Evolutionary conservation across 2,888 invertebrate genomes (phyloP), one percentile per base, ranked within the genome.

Genomic region (Trachelus stipa): DNA sequence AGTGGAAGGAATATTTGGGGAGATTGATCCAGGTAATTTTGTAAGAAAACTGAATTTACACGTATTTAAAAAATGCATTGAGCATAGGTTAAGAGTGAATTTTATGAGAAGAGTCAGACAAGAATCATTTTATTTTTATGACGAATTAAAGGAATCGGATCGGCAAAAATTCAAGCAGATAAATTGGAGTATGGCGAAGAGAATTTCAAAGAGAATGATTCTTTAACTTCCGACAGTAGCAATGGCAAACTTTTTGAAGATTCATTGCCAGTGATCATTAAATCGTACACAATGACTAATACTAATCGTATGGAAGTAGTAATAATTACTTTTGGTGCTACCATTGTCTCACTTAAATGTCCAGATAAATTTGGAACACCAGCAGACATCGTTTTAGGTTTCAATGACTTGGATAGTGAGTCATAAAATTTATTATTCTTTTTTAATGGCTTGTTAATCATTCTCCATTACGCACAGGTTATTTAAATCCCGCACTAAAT

Each of bases 321-420:
- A 30, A n/a, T 96, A 1, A 95, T 97, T 78, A 95, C 95, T 31
- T 96, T 95, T 87, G 98, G 98, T 40, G 98, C 97, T 3, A 95
- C 96, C 11, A 94, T 98, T 68, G 95, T 95, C 0, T 93, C 95
- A 4, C 93, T 98, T 11, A 94, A 94, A 88, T 94, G 95, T 23
- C 97, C 97, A 0, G 96, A 97, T 89, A 94, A 93, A 81, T 93
- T 94, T 87, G 97, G 96, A 11, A 90, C 93, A 31, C 86, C 95
- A 1, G 95, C 94, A 31, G 98, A 98, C 88, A 92, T 98, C 3
- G 93, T 95, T 0, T 93, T 97, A 34, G 98, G 98, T 23, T 98
- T 95, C 87, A 97, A 97, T 88, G 94, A 95, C 81, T 91, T 97
- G 79, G 93, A 94, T 89, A 96, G 97, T 94, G 93, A 92, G 83